Evolutionary conservation across 2,797 vertebrate genomes (phyloP), one percentile per base, ranked within the genome.

Genomic region (Lophotriccus pileatus): DNA sequence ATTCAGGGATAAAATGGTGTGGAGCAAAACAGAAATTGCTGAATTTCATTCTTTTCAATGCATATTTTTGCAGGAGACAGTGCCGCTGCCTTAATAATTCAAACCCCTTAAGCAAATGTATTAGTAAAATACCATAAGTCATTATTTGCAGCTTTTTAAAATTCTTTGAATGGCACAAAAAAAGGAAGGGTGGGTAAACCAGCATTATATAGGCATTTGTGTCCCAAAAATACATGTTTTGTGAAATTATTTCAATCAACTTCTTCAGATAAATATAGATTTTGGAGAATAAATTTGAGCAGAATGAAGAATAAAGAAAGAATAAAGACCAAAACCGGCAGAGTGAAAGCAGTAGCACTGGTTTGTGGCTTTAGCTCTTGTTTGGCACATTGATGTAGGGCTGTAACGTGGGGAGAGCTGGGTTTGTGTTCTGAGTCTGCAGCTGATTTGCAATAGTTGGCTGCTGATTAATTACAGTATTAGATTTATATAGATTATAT

Each of bases 381-480:
- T 28, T 56, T 32, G 14, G 10, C 37, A 10, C 3, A 0, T 2
- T 10, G 30, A 9, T 2, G 32, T 3, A 14, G 56, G 53, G 53
- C 39, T 16, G 17, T 34, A 44, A 4, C 0, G 1, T 17, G 36
- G 76, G 74, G 28, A 36, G 49, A 63, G 60, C n/a, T 17, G 36
- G 30, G 2, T 41, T 62, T n/a, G 1, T 32, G 36, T 36, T 27
- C 18, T 21, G 8, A 37, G 19, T 6, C 22, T 49, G 46, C 55
- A 69, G 53, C 46, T 69, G 21, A 56, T 79, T 56, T 56, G 34
- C 59, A 60, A 4, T 8, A 52, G 55, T 10, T 8, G 2, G 2
- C 18, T 52, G 44, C 36, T 60, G 50, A 13, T 66, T 63, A 73
- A 4, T 10, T 55, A 6, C 3, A 43, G 20, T 32, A 19, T n/a